These are phyloP conservation scores for Centropus unirufus DNA, from an alignment of 2,113 vertebrate genomes.

Conservation along the genomic window DNA sequence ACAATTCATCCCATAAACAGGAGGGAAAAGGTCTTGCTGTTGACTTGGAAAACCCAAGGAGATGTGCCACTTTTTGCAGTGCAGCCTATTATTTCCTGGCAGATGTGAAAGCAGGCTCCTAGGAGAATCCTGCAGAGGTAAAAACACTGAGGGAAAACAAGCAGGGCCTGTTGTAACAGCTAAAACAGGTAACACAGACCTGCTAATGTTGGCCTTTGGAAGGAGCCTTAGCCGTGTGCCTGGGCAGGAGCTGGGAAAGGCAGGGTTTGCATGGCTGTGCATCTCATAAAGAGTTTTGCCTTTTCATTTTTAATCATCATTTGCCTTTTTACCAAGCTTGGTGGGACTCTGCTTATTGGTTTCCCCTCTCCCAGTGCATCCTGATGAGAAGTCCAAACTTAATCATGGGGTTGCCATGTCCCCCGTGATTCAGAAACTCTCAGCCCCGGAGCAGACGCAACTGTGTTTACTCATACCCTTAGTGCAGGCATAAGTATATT, in stretches of 20 bases:
- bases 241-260: not conserved
- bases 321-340: not conserved
- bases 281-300: not conserved
- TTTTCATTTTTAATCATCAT: not conserved
- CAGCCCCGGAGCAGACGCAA: not conserved
- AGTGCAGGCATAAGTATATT: not conserved
- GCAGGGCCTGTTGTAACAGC: not conserved
- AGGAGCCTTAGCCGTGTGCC: not conserved
- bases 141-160: not conserved
- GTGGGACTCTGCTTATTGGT: not conserved
- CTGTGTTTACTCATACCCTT: not conserved
- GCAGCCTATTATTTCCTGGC: not conserved
- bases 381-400: not conserved
- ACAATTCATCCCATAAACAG: not conserved
- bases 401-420: fast-evolving
- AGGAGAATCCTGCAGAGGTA: not conserved
- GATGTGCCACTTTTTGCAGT: not conserved
- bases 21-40: not conserved
- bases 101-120: not conserved
- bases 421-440: not conserved
- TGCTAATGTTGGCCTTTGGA: not conserved
- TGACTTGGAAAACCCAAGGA: not conserved
- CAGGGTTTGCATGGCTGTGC: not conserved
- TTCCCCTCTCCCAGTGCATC: not conserved
- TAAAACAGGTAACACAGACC: not conserved